Conservation (phyloP, 2,888 invertebrate species). For the Eupithecia tripunctaria region DNA sequence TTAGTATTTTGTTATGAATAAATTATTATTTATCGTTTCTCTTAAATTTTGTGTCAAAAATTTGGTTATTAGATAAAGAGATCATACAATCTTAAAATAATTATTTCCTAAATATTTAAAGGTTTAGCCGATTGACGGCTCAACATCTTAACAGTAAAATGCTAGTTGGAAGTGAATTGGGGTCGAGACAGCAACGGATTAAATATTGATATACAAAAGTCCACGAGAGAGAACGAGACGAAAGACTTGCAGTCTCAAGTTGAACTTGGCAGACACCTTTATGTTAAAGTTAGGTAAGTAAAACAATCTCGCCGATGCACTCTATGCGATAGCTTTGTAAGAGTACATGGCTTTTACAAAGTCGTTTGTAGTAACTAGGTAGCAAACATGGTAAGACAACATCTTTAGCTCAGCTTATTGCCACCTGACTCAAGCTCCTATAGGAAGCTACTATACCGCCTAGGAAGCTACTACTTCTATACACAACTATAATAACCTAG, state of each 20-base stretch:
- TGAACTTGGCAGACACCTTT: constrained; percentile 62
- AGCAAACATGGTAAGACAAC: neutral
- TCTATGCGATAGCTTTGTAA: neutral
- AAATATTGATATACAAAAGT: constrained; percentile 60
- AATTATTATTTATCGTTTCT: neutral
- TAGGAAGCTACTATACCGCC: neutral
- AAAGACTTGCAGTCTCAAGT: constrained; percentile 60
- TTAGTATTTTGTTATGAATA: neutral
- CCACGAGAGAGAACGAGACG: constrained; percentile 45
- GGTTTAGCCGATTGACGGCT: constrained; percentile 32
- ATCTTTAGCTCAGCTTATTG: neutral
- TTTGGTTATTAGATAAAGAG: neutral
- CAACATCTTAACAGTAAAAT: constrained; percentile 42
- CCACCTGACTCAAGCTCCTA: neutral
- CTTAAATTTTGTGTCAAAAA: constrained; percentile 15
- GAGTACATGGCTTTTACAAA: neutral
- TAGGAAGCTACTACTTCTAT: neutral
- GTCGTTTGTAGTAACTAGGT: neutral
- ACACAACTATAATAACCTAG: too few species aligned
- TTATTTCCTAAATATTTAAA: constrained; percentile 18
- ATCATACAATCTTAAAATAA: constrained; percentile 28
- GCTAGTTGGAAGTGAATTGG: constrained; percentile 47
- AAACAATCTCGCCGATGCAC: constrained; percentile 19
- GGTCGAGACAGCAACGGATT: constrained; percentile 57
- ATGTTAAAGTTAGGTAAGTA: constrained; percentile 29